A percentile compares a stretch with the other conserved stretches of the same genome.
Conservation (phyloP, 2,888 invertebrate genomes). For the Cataglyphis cursor region DNA sequence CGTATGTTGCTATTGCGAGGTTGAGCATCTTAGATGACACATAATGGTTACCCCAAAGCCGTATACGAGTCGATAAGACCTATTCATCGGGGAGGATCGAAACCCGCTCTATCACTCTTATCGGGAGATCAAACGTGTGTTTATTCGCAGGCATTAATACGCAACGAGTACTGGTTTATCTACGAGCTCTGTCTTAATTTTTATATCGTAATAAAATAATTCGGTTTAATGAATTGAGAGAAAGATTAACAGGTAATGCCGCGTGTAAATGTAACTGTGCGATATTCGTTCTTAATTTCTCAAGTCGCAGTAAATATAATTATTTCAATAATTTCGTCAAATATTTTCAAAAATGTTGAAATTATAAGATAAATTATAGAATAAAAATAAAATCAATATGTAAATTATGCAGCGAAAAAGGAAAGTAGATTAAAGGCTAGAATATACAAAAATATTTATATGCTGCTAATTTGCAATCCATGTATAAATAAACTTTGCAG, state of each 20-base stretch:
- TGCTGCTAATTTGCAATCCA: slow-evolving; percentile 10
- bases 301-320: background rate
- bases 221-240: background rate
- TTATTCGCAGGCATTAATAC: slow-evolving; percentile 24
- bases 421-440: background rate
- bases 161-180: slow-evolving; percentile 6
- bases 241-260: background rate
- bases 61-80: slow-evolving; percentile 39
- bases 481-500: slow-evolving; percentile 20
- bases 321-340: background rate
- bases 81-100: slow-evolving; percentile 9
- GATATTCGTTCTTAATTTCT: background rate
- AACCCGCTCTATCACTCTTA: slow-evolving; percentile 29
- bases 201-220: background rate
- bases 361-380: background rate
- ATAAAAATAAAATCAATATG: background rate
- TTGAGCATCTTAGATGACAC: slow-evolving; percentile 3
- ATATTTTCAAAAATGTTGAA: slow-evolving; percentile 6
- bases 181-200: background rate
- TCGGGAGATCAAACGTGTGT: slow-evolving; percentile 12
- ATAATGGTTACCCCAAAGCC: slow-evolving; percentile 58
- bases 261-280: background rate
- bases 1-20: slow-evolving; percentile 9
- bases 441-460: slow-evolving; percentile 9
- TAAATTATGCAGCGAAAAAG: background rate